Conservation (phyloP, 2,888 invertebrate genomes). For the Alloplasta piceator region DNA sequence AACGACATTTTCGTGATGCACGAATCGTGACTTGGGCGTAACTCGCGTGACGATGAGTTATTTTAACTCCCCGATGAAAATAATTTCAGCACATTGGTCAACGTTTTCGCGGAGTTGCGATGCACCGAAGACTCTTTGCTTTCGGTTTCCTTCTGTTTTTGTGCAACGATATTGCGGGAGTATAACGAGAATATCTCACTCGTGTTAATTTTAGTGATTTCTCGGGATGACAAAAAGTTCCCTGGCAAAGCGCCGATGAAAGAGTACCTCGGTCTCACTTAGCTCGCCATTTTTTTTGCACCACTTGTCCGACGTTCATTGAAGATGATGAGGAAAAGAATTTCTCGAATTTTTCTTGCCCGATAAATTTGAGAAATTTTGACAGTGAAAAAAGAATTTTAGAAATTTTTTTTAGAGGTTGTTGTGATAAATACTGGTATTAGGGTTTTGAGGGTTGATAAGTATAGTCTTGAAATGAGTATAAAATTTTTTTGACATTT, state of each 20-base stretch:
- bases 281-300: no score
- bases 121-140: background rate
- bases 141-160: background rate
- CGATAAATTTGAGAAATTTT: background rate
- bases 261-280: background rate
- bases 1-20: slow-evolving; percentile 50
- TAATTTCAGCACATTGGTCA: slow-evolving; percentile 57
- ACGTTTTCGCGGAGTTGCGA: slow-evolving; percentile 9
- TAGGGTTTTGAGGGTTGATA: no score
- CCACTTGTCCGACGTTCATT: background rate
- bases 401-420: no score
- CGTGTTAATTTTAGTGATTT: slow-evolving; percentile 13
- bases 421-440: no score
- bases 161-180: background rate
- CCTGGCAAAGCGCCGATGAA: background rate
- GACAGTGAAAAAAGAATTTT: no score
- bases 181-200: slow-evolving; percentile 9
- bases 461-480: no score
- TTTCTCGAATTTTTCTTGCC: no score
- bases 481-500: no score
- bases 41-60: slow-evolving; percentile 60
- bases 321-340: background rate
- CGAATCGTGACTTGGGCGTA: slow-evolving; percentile 60
- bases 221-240: slow-evolving; percentile 11
- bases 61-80: slow-evolving; percentile 59